A percentile compares a stretch with the other conserved stretches of the same genome.
Evolutionary conservation across 2,113 vertebrate species (phyloP).

Genomic region (Platichthys stellatus): DNA sequence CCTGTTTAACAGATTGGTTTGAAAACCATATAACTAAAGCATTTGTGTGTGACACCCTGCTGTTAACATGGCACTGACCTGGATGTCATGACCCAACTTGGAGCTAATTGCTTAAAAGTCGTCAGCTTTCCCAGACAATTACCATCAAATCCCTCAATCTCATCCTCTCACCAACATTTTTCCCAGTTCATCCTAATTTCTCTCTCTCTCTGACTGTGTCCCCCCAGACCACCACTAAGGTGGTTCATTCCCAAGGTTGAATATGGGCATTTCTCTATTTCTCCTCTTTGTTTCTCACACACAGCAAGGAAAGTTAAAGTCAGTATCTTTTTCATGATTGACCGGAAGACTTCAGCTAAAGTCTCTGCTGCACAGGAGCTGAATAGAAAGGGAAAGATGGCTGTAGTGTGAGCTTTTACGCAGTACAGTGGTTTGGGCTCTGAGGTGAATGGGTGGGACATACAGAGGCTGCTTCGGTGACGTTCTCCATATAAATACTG

Average conservation of each 20-base stretch:
- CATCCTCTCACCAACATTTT: not conserved
- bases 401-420: not conserved
- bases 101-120: constrained; percentile 42
- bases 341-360: not conserved
- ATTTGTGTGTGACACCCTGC: not conserved
- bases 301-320: not conserved
- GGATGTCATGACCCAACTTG: constrained; percentile 16
- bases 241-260: constrained; percentile 14
- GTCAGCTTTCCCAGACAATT: constrained; percentile 46
- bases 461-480: constrained; percentile 33
- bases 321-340: not conserved
- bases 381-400: no score
- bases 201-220: constrained; percentile 8
- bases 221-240: constrained; percentile 5
- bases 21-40: no score
- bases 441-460: constrained; percentile 60
- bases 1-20: no score
- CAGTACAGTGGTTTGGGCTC: not conserved
- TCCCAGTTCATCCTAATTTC: constrained; percentile 2
- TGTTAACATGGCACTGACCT: constrained; percentile 4
- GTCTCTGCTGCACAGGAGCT: not conserved
- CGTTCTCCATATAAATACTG: constrained; percentile 50
- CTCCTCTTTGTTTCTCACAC: not conserved
- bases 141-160: constrained; percentile 36
- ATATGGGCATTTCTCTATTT: not conserved